Conservation (phyloP, 2,888 invertebrate genomes). For the Steinernema scapterisci region DNA sequence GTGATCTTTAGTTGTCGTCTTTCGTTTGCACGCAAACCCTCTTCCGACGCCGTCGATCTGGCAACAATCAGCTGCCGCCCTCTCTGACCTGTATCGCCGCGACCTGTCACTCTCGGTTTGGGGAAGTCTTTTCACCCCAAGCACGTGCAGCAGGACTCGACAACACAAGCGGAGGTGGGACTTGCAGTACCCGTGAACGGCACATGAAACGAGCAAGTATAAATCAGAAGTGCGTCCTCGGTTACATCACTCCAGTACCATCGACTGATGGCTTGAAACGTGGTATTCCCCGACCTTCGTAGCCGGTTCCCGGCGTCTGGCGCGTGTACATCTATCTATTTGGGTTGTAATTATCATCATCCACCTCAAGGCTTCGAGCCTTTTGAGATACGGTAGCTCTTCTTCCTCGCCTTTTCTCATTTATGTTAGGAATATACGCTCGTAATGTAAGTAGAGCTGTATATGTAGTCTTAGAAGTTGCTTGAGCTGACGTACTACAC, state of each 20-base stretch:
- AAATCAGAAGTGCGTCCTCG: not conserved
- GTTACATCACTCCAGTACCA: not conserved
- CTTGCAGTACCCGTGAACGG: conserved; percentile 9
- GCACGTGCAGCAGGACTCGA: not conserved
- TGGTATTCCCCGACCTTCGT: no score
- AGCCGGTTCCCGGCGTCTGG: no score
- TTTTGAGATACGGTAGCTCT: no score
- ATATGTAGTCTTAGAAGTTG: no score
- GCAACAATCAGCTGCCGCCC: conserved; percentile 7
- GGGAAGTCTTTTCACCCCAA: not conserved
- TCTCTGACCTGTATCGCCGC: not conserved
- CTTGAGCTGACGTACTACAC: no score
- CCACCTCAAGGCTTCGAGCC: no score
- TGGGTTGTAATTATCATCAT: no score
- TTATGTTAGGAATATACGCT: no score
- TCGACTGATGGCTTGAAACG: no score
- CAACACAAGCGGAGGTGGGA: not conserved
- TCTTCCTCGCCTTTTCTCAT: no score
- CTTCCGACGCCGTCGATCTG: not conserved
- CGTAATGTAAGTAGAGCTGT: no score
- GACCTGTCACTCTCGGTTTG: not conserved
- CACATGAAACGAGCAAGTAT: conserved; percentile 11
- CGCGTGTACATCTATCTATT: no score
- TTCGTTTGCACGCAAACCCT: not conserved
- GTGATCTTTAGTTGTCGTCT: conserved; percentile 17